Conservation (phyloP, 2,797 vertebrate species). For the Dromococcyx pavoninus region DNA sequence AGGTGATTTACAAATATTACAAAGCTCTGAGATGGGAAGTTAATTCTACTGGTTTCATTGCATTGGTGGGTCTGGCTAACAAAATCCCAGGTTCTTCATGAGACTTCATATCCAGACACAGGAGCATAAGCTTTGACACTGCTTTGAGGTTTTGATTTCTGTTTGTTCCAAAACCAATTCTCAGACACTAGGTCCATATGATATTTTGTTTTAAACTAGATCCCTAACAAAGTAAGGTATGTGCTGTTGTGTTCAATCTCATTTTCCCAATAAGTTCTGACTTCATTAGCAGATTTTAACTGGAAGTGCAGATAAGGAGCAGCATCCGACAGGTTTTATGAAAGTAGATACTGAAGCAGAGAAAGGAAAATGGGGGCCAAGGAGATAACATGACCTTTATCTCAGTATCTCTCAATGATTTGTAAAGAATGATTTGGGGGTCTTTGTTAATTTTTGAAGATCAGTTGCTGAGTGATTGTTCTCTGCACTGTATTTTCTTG, state of each 20-base stretch:
- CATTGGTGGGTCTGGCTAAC: background rate
- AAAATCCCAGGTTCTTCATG: background rate
- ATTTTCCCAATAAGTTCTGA: background rate
- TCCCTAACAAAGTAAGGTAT: background rate
- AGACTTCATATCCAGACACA: background rate
- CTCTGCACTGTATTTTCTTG: background rate
- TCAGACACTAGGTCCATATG: background rate
- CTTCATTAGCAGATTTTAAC: background rate
- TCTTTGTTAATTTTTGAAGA: background rate
- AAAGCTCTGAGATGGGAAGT: background rate
- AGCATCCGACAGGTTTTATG: background rate
- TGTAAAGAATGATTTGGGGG: background rate
- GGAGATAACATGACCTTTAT: background rate
- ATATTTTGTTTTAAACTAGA: background rate
- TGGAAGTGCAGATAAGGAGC: background rate
- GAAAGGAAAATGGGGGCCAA: background rate
- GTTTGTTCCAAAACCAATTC: background rate
- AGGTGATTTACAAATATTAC: background rate
- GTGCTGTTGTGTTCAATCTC: background rate
- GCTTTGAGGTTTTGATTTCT: background rate
- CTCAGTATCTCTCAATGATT: background rate
- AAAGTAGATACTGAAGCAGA: background rate
- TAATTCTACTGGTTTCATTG: background rate
- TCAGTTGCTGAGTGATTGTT: accelerated
- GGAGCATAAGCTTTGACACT: background rate